Evolutionary conservation across 2,113 vertebrate genomes (phyloP).

Genomic region (Crotalus helleri): DNA sequence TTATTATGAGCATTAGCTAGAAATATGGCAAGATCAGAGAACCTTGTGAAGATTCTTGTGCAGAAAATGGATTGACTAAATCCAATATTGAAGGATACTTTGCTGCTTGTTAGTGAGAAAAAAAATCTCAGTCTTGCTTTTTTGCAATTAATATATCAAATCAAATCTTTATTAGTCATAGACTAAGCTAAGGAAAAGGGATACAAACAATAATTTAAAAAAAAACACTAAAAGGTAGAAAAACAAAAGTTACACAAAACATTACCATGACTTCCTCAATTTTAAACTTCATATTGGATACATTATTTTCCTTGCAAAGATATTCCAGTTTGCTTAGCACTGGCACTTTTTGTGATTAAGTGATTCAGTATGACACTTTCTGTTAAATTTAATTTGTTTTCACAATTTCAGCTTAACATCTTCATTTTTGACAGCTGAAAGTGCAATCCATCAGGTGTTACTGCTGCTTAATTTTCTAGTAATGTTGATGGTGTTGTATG

Average conservation of each 20-base stretch:
- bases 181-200: background rate
- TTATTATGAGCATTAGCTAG: background rate
- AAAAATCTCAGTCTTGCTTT: background rate
- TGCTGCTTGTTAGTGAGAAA: slow-evolving; percentile 31
- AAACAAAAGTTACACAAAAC: background rate
- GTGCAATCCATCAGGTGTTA: background rate
- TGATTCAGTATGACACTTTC: background rate
- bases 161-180: background rate
- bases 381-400: slow-evolving; percentile 4
- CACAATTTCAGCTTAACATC: background rate
- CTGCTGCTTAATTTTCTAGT: background rate
- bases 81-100: slow-evolving; percentile 40
- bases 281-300: background rate
- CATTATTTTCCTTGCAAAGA: background rate
- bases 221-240: background rate
- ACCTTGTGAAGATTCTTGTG: slow-evolving; percentile 31
- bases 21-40: slow-evolving; percentile 37
- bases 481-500: background rate
- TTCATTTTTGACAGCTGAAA: slow-evolving; percentile 8
- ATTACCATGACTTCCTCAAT: background rate
- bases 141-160: background rate
- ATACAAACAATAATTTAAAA: background rate
- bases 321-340: background rate
- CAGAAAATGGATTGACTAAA: slow-evolving; percentile 41
- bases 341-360: background rate